Evolutionary conservation across 2,113 vertebrate species (phyloP), one percentile per base, ranked within the genome.

Genomic region (Mirza zaza): DNA sequence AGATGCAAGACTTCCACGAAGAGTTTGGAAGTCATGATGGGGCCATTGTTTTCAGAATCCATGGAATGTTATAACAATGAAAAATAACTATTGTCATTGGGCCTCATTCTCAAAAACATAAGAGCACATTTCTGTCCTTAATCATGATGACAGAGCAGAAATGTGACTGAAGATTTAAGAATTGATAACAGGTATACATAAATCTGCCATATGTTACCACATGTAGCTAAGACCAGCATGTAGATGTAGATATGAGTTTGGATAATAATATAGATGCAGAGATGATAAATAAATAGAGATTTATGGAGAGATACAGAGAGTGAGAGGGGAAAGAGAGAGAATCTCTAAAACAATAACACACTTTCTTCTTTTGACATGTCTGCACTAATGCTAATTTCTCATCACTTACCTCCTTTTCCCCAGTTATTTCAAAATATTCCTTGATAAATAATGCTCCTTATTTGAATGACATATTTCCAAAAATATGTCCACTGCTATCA

Each of bases 211-310:
- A 3, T n/a, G 45, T 55, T 39, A 75, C 32, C 25, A 50, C 2
- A 34, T 12, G 9, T 10, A 21, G 3, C 77, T 34, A 67, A 57
- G 45, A 36, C 5, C 3, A 52, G 50, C 4, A 18, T 5, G 15
- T 1, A 20, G 52, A 21, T 2, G 13, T 1, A 23, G 5, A 9
- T 32, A 32, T 11, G 36, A 3, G 0, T 32, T n/a, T 76, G 34
- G 32, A 13, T 29, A 59, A 32, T 2, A 1, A 15, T 5, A 61
- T 3, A 39, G 25, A 20, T 67, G 45, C 6, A 36, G 15, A 48
- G 4, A 67, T 20, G 34, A 45, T 32, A 2, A 3, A 4, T 36
- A 36, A 36, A 55, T 14, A n/a, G 21, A 36, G 12, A 4, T 36
- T 36, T n/a, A 39, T 36, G 25, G 68, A 36, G 4, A 76, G 12